Percentiles rank a stretch among this genome's conserved stretches.
Evolutionary conservation across 2,797 vertebrate species (phyloP).

Genomic region (Chromobotia macracanthus): DNA sequence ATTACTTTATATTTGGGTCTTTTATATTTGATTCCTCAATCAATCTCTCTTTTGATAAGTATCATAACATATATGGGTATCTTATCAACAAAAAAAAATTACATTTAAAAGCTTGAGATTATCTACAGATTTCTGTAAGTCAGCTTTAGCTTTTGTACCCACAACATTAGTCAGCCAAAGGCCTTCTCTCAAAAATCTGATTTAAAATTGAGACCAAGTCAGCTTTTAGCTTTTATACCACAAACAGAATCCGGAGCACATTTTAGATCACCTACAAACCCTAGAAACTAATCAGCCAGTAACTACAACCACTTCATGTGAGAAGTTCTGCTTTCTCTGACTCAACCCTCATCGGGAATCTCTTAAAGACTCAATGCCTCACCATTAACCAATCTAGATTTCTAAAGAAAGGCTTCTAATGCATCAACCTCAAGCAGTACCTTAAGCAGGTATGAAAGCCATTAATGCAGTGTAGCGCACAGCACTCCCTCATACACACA

Average conservation of each 20-base stretch:
- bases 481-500: conserved; percentile 4
- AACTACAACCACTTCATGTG: not conserved
- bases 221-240: not conserved
- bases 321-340: not conserved
- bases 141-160: no score
- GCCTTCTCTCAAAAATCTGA: not conserved
- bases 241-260: not conserved
- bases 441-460: conserved; percentile 29
- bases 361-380: not conserved
- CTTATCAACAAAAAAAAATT: not conserved
- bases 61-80: not conserved
- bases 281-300: not conserved
- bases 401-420: conserved; percentile 1
- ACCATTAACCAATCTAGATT: not conserved
- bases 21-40: not conserved
- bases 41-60: not conserved
- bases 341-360: not conserved
- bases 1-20: no score
- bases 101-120: not conserved
- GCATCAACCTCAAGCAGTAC: conserved; percentile 6
- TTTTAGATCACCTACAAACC: not conserved
- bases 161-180: not conserved
- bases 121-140: not conserved
- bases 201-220: not conserved
- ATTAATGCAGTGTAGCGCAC: not conserved